Evolutionary conservation across 2,113 vertebrate species (phyloP), one percentile per base, ranked within the genome.

Genomic region (Hyperoodon ampullatus): DNA sequence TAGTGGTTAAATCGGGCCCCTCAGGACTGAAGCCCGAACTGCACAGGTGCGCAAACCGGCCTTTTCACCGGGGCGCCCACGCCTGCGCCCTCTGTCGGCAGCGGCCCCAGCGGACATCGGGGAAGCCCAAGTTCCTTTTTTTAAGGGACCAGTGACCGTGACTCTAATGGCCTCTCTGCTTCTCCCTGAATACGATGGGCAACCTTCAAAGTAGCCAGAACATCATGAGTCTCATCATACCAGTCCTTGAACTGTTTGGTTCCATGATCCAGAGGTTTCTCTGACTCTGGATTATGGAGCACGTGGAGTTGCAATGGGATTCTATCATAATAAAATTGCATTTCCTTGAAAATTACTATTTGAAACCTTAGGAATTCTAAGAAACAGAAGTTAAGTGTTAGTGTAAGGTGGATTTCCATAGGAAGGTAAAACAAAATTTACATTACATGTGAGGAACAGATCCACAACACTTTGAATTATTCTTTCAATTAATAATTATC

Each of bases 341-440:
- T 86, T 70, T 92, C 72, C 85, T 90, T 81, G 78, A 74, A 92
- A 81, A 85, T 26, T 85, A 47, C 65, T 55, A 30, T 68, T 58
- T 77, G 66, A 86, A 75, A 70, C 13, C 30, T 58, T 13, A 65
- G 63, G 85, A 68, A 83, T 63, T 50, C 28, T 44, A 50, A 55
- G 12, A 78, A 84, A 50, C 24, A 44, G 60, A 88, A 74, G 47
- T 26, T n/a, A 74, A 44, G 28, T 84, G 72, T 47, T 83, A 75
- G 26, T 44, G 12, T 78, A 71, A 65, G 13, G 19, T 71, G 15
- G 14, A 13, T 66, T 90, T 53, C 50, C 81, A 84, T 35, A 71
- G 23, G 71, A 93, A 80, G 16, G 9, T 78, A 71, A 82, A 78
- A 93, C 0, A 6, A 90, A 93, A 35, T 93, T 90, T 84, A 74